phyloP scores from a whole-genome alignment of 2,888 invertebrate species.

The Sesamia inferens region DNA sequence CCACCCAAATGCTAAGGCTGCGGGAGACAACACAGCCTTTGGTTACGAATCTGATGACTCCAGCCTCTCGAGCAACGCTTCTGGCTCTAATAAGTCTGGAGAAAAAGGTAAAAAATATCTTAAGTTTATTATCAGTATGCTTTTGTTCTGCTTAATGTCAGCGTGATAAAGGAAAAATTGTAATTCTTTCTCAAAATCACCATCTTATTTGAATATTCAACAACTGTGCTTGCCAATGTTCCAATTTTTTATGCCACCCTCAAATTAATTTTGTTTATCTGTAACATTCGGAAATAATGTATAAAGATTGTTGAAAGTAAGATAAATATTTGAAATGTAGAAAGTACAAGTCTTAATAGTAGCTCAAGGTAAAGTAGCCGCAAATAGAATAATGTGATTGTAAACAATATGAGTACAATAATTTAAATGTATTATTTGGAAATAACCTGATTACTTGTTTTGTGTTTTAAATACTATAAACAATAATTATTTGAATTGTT shows the following conservation, averaged over 20 bases:
- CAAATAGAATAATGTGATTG: slow-evolving; percentile 28
- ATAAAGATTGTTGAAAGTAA: background rate
- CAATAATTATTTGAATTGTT: background rate
- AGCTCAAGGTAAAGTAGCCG: slow-evolving; percentile 30
- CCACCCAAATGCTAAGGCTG: slow-evolving; percentile 68
- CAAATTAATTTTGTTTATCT: slow-evolving; percentile 12
- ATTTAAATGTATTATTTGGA: background rate
- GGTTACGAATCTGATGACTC: slow-evolving; percentile 88
- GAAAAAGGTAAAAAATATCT: slow-evolving; percentile 80
- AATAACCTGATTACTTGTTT: background rate
- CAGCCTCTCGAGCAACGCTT: slow-evolving; percentile 87
- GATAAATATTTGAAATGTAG: slow-evolving; percentile 13
- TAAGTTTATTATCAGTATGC: slow-evolving; percentile 6
- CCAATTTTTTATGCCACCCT: slow-evolving; percentile 29
- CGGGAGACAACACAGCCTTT: slow-evolving; percentile 79
- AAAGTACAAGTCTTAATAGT: slow-evolving; percentile 10
- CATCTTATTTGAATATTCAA: slow-evolving; percentile 5
- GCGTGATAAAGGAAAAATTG: background rate
- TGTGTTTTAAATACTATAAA: background rate
- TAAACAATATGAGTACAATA: background rate
- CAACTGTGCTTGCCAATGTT: no score
- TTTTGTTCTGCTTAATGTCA: slow-evolving; percentile 12
- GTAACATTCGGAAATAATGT: background rate
- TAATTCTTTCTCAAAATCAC: background rate
- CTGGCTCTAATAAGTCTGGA: slow-evolving; percentile 85